A percentile compares a stretch with the other conserved stretches of the same genome.
Evolutionary conservation across 2,888 invertebrate genomes (phyloP).

Genomic region (Allacma fusca): DNA sequence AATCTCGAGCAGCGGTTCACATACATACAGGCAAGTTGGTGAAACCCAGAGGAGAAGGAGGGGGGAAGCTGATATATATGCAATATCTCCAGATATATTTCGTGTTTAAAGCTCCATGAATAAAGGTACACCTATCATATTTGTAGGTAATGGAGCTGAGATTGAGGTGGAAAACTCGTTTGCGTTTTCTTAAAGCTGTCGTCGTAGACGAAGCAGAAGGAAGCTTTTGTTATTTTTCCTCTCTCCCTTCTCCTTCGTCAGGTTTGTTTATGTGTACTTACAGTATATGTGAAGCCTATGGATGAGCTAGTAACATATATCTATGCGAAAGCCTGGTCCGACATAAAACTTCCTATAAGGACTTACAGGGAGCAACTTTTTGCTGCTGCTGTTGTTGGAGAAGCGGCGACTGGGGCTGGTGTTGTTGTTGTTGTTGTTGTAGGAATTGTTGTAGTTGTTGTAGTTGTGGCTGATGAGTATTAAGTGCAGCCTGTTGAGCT

Average conservation of each 20-base stretch:
- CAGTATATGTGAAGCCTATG: too few relatives aligned
- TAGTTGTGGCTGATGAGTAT: background rate
- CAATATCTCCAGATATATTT: conserved; percentile 6
- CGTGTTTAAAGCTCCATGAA: conserved; percentile 16
- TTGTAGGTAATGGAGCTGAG: conserved; percentile 12
- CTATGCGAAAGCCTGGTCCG: too few relatives aligned
- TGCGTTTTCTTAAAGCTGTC: conserved; percentile 16
- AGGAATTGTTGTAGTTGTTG: conserved; percentile 13
- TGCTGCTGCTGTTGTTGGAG: conserved; percentile 37
- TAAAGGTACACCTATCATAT: background rate
- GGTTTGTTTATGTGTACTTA: too few relatives aligned
- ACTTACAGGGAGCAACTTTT: conserved; percentile 39
- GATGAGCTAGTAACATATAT: too few relatives aligned
- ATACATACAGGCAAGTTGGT: background rate
- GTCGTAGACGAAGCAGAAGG: conserved; percentile 16
- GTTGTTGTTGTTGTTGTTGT: background rate
- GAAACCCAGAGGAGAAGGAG: background rate
- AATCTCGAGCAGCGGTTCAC: background rate
- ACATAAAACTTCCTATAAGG: conserved; percentile 1
- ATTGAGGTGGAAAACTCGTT: conserved; percentile 16
- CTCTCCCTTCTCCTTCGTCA: background rate
- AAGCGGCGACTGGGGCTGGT: background rate
- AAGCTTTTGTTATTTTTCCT: conserved; percentile 12
- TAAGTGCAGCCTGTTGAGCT: conserved; percentile 21
- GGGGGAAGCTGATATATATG: background rate